Percentiles rank a stretch among this genome's conserved stretches.
phyloP scores from a whole-genome alignment of 2,888 invertebrate genomes.

The Pristionchus entomophagus region DNA sequence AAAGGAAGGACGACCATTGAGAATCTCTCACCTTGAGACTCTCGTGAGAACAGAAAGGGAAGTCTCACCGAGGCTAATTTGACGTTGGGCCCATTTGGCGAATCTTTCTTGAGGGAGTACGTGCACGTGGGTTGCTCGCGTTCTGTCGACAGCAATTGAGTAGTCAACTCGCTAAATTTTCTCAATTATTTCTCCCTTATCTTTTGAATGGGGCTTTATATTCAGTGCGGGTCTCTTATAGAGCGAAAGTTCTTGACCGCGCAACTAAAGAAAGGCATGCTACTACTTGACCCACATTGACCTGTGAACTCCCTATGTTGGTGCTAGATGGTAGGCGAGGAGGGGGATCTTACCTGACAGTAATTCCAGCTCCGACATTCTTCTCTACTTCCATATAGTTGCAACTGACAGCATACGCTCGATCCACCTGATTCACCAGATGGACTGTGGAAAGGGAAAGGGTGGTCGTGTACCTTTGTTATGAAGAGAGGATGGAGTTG shows the following conservation, averaged over 20 bases:
- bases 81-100: constrained; percentile 71
- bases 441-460: neutral
- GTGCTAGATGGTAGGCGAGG: neutral
- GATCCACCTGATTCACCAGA: constrained; percentile 61
- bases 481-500: constrained; percentile 74
- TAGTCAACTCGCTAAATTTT: constrained; percentile 67
- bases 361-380: constrained; percentile 64
- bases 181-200: neutral
- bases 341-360: constrained; percentile 57
- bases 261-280: constrained; percentile 33
- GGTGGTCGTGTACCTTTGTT: constrained; percentile 52
- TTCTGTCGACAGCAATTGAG: constrained; percentile 57
- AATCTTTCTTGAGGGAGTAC: constrained; percentile 72
- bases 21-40: constrained; percentile 32
- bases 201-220: neutral
- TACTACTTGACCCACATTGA: constrained; percentile 30
- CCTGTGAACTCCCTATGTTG: neutral
- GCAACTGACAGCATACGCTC: constrained; percentile 73
- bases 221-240: neutral
- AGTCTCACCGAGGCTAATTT: constrained; percentile 57
- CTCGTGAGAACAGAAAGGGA: neutral
- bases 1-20: neutral
- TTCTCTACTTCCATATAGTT: constrained; percentile 73
- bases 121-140: constrained; percentile 66
- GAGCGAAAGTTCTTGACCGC: neutral